phyloP scores from a whole-genome alignment of 2,888 invertebrate species.

The Nasonia oneida region DNA sequence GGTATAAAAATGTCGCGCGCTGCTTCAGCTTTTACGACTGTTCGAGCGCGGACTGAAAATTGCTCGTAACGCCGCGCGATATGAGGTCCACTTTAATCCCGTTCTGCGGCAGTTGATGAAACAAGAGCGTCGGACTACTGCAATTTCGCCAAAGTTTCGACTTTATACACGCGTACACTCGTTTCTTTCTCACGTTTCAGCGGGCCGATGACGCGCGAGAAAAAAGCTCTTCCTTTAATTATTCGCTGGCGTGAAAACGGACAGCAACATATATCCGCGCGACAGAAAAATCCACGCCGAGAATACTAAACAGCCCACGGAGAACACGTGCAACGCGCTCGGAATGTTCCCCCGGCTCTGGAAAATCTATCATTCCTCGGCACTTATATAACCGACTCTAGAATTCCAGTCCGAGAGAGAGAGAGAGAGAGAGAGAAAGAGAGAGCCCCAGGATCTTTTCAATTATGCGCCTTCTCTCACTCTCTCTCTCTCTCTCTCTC shows the following conservation, averaged over 20 bases:
- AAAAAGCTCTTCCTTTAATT: neutral
- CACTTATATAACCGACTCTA: slow-evolving; percentile 22
- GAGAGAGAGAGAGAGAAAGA: too few relatives aligned
- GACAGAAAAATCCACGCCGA: neutral
- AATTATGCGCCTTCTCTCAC: slow-evolving; percentile 40
- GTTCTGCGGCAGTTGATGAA: slow-evolving; percentile 40
- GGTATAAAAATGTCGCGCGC: slow-evolving; percentile 2
- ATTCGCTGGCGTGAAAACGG: neutral
- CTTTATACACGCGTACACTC: slow-evolving; percentile 4
- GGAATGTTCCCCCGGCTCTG: neutral
- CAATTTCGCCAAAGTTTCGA: slow-evolving; percentile 43
- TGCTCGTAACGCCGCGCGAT: slow-evolving; percentile 51
- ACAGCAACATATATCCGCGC: neutral
- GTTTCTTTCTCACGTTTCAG: neutral
- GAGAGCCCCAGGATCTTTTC: slow-evolving; percentile 37
- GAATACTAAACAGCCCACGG: slow-evolving; percentile 23
- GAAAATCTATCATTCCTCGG: slow-evolving; percentile 43
- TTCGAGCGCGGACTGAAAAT: slow-evolving; percentile 44
- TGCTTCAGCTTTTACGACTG: slow-evolving; percentile 34
- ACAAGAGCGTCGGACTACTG: slow-evolving; percentile 30
- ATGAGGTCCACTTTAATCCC: slow-evolving; percentile 53
- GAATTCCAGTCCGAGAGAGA: slow-evolving; percentile 23
- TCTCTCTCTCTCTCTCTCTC: neutral
- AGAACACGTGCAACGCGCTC: neutral
- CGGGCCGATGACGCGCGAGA: neutral